Base-by-base conservation (phyloP, 2,888 invertebrate genomes). In the Oscheius myriophilus region DNA sequence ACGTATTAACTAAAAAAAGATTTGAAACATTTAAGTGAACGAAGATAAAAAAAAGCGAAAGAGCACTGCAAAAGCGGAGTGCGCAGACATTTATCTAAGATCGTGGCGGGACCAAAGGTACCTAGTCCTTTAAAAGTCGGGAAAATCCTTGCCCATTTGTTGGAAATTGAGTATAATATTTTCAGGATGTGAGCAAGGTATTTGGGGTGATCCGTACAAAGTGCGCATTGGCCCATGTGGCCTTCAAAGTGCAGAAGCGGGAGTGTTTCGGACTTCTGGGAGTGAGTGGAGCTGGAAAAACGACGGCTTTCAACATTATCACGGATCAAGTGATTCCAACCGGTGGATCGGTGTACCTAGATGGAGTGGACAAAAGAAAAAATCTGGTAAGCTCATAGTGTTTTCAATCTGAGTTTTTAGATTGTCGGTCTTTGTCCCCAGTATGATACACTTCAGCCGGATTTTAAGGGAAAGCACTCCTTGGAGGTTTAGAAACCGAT, bases 241-340 rank as follows among this genome's bases (percentile, higher is more conserved):
- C 74, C 2, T 70, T 84, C 59, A 76, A 74, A 9, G 78, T 84
- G 14, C 67, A 55, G 11, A 61, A 72, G n/a, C 69, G 53, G 25
- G 81, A 84, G 43, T 84, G 84, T 62, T 84, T 84, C 55, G 84
- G 84, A 16, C 61, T 84, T 49, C 65, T 84, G 12, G 84, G 82
- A 71, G 70, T 67, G 43, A 76, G 72, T 41, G 75, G 76, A 51
- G 82, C 84, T 18, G 84, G 84, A 23, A 84, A 84, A 58, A 84
- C 83, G n/a, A 76, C 84, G 1, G 79, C 84, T 6, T 84, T 84
- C 68, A 74, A 82, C 59, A 83, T 84, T 54, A 57, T 84, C n/a
- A 82, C 84, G 6, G 84, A 73, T 26, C 43, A 67, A 18, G 33
- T 63, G 12, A 46, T 78, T 9, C 66, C 80, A 1, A 67, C 71